Percentiles rank a stretch among this genome's conserved stretches.
Conservation (phyloP, 2,113 vertebrate species). For the Periophthalmodon schlosseri region DNA sequence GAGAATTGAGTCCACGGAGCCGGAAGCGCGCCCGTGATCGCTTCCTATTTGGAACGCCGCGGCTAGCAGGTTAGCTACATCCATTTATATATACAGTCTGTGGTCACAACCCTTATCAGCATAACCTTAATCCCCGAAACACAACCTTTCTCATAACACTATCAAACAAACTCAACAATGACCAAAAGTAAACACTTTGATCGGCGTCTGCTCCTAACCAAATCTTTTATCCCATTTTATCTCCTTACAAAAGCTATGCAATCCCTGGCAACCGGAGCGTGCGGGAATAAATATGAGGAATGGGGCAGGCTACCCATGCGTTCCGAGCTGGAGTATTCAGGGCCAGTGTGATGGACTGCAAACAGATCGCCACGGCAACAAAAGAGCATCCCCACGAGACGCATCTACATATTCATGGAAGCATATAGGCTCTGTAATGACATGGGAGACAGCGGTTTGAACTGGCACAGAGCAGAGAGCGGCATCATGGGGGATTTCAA, state of each 20-base stretch:
- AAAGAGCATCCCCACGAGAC: not conserved
- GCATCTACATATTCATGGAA: conserved; percentile 1
- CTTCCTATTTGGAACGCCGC: too few species aligned
- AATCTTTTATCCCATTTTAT: conserved; percentile 1
- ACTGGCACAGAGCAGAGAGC: not conserved
- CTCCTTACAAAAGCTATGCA: conserved; percentile 7
- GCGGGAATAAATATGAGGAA: conserved; percentile 5
- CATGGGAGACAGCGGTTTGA: conserved; percentile 1
- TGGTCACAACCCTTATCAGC: too few species aligned
- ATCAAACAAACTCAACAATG: conserved; percentile 18
- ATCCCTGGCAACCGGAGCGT: conserved; percentile 9
- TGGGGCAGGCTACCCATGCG: not conserved
- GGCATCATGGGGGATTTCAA: not conserved
- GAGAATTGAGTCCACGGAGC: too few species aligned
- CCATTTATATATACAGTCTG: too few species aligned
- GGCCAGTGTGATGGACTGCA: not conserved
- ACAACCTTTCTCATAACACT: not conserved
- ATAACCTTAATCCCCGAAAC: not conserved
- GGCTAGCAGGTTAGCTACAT: too few species aligned
- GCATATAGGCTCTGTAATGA: conserved; percentile 9
- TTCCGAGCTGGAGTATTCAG: not conserved
- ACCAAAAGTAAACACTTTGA: conserved; percentile 10
- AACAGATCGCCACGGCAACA: not conserved
- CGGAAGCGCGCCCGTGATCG: too few species aligned
- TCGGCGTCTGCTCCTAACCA: conserved; percentile 4